Base-by-base conservation (phyloP, 2,888 invertebrate species). In the Orgyia antiqua region DNA sequence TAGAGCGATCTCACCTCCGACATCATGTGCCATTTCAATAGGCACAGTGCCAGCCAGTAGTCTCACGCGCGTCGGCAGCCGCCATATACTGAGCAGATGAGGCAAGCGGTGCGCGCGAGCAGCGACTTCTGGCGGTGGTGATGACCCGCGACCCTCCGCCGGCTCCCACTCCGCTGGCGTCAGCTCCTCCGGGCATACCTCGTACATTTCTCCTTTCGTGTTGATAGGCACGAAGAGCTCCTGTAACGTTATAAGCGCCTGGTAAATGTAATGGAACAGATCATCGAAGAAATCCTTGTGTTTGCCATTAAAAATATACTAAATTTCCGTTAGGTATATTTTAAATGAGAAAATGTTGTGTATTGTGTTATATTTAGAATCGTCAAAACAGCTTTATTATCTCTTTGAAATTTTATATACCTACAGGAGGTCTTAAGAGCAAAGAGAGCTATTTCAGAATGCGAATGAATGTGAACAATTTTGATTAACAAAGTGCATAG, bases 161-260 rank as follows among this genome's bases (percentile, higher is more conserved):
- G 60, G 79, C 44, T 88, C 80, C 72, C 87, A 82, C 42, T 88
- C 88, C 45, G 76, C 87, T 27, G 86, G 88, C 19, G 88, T 88
- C 59, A 86, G 49, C 80, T 84, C 74, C 64, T 82, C 72, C 42
- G 88, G 78, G 72, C 89, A 69, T 74, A 90, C 71, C 78, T 91
- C 79, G 69, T 92, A 93, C 69, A 93, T 90, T 69, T 92, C 92
- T 24, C 93, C 93, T 67, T 92, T 91, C 30, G 92, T 91, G 54
- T 91, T 89, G 59, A 93, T 87, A 13, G 93, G 92, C 49, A 93
- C 91, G 73, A 92, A 93, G 48, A 93, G 82, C 68, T 91, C 89
- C 89, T 88, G 88, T 4, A 47, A 87, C 82, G 18, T 33, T 27
- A 58, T 42, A 31, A 21, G n/a, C n/a, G n/a, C n/a, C n/a, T n/a